phyloP scores from a whole-genome alignment of 2,113 vertebrate genomes.

The Lathamus discolor region DNA sequence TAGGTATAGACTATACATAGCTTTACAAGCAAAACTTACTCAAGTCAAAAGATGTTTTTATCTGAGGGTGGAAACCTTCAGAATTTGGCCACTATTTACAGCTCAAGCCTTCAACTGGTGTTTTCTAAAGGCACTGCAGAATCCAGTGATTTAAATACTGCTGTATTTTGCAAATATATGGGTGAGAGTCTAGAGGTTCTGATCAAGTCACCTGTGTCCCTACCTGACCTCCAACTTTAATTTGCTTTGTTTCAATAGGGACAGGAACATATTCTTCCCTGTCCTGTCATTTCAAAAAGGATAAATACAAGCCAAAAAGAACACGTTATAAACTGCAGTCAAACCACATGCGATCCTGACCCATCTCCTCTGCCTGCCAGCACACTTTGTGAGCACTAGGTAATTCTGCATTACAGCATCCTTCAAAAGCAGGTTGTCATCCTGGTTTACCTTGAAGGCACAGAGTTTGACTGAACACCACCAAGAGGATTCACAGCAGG shows the following conservation, averaged over 20 bases:
- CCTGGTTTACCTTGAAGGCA: rapidly evolving
- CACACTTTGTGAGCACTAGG: not conserved
- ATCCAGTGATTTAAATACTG: not conserved
- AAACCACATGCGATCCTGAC: not conserved
- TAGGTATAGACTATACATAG: rapidly evolving
- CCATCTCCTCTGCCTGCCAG: not conserved
- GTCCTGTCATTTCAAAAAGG: not conserved
- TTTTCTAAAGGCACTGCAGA: not conserved
- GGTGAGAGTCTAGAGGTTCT: not conserved
- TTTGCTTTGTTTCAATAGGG: not conserved
- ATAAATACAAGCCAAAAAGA: not conserved
- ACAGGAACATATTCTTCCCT: not conserved
- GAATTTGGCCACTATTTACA: not conserved
- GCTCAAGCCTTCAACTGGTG: not conserved
- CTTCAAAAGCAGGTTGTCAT: not conserved
- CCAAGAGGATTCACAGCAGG: not conserved
- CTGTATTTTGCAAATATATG: not conserved
- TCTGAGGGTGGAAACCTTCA: not conserved
- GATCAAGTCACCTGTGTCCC: not conserved
- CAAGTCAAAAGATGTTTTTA: not conserved
- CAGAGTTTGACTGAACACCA: not conserved
- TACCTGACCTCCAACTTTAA: not conserved
- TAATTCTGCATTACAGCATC: not conserved
- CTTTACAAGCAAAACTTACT: not conserved
- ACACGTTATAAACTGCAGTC: not conserved